These are phyloP conservation scores for Charanyca ferruginea DNA, from an alignment of 2,888 invertebrate genomes.

Conservation along the genomic window DNA sequence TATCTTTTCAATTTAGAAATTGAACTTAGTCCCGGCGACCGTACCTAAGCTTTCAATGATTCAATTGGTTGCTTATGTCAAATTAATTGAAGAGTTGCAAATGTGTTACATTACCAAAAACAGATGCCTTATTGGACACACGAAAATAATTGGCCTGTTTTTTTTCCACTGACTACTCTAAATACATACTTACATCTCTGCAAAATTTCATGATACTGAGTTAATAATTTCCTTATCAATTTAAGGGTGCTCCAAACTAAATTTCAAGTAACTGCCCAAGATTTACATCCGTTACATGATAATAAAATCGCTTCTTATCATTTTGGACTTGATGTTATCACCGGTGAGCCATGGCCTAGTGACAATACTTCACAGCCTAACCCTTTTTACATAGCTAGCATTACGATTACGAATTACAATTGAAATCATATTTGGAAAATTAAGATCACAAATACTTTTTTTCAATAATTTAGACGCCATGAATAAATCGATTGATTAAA, in stretches of 20 bases:
- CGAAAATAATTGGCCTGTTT: too few species aligned
- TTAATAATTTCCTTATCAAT: slow-evolving; percentile 20
- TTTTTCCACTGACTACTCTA: too few species aligned
- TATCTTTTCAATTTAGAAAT: too few species aligned
- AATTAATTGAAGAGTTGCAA: too few species aligned
- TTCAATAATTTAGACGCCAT: background rate
- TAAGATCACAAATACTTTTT: background rate
- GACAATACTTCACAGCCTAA: background rate
- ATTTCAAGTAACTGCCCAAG: slow-evolving; percentile 1
- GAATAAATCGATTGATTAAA: slow-evolving; percentile 12
- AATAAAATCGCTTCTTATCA: slow-evolving; percentile 41
- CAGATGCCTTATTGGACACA: too few species aligned
- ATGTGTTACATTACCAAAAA: too few species aligned
- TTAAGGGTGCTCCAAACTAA: slow-evolving; percentile 6
- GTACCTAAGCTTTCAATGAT: too few species aligned
- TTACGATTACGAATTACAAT: too few species aligned
- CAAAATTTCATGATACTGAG: too few species aligned
- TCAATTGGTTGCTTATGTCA: too few species aligned
- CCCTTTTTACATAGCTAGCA: background rate
- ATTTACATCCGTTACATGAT: slow-evolving; percentile 42
- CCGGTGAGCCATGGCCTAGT: slow-evolving; percentile 2
- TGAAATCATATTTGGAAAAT: background rate
- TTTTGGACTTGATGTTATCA: slow-evolving; percentile 29
- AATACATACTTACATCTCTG: too few species aligned
- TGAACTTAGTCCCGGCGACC: too few species aligned